These are phyloP conservation scores for Hermetia illucens DNA, from an alignment of 1,140 invertebrate species.

Conservation along the genomic window DNA sequence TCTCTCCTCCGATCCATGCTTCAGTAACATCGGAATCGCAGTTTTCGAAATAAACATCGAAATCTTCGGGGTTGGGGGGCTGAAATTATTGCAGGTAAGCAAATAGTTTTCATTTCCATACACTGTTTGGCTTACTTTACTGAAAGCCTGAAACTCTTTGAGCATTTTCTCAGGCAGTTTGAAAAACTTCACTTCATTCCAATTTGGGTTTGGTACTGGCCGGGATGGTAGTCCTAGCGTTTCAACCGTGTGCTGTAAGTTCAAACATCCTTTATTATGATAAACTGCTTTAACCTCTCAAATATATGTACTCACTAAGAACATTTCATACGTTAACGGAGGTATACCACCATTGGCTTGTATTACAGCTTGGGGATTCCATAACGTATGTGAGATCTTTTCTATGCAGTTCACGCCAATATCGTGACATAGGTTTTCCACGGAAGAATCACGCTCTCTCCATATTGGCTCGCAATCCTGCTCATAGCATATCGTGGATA, in stretches of 20 bases:
- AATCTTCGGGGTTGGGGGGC: slow-evolving; percentile 41
- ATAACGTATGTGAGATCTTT: slow-evolving; percentile 56
- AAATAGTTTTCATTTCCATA: slow-evolving; percentile 4
- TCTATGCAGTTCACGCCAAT: slow-evolving; percentile 40
- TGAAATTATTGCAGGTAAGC: slow-evolving; percentile 8
- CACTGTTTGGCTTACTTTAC: slow-evolving; percentile 20
- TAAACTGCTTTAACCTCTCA: neutral
- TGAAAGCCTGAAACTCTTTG: slow-evolving; percentile 32
- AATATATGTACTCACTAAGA: slow-evolving; percentile 38
- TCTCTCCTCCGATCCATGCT: slow-evolving; percentile 51
- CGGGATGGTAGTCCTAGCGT: slow-evolving; percentile 45
- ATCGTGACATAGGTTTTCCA: slow-evolving; percentile 40
- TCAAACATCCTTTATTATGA: slow-evolving; percentile 1
- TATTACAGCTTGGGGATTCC: slow-evolving; percentile 50
- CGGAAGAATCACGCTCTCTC: slow-evolving; percentile 42
- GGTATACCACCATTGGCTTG: slow-evolving; percentile 52
- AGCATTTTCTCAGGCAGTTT: slow-evolving; percentile 31
- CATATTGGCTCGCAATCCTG: slow-evolving; percentile 61
- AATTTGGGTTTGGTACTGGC: slow-evolving; percentile 37
- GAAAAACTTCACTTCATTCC: slow-evolving; percentile 35
- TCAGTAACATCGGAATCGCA: slow-evolving; percentile 29
- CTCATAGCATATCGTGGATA: slow-evolving; percentile 45
- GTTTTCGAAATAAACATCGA: slow-evolving; percentile 35
- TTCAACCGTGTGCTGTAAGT: slow-evolving; percentile 38
- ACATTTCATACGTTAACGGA: slow-evolving; percentile 59